These are phyloP conservation scores for Montipora efflorescens DNA, from an alignment of 64 coral and sea anemone species.

Conservation along the genomic window DNA sequence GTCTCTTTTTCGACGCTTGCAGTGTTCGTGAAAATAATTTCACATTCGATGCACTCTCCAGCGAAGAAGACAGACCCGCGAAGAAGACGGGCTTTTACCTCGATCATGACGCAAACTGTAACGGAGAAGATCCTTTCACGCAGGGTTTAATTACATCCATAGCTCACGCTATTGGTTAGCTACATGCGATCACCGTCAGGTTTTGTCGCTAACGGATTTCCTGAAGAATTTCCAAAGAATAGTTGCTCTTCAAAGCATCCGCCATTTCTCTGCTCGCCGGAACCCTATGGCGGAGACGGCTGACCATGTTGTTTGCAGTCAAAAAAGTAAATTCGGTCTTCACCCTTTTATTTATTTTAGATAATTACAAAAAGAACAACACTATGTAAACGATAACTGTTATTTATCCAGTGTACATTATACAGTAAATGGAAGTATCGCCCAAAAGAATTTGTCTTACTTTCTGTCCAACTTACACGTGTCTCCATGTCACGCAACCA, in stretches of 20 bases:
- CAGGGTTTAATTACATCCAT: slow-evolving; percentile 11
- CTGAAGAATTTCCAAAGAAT: slow-evolving; percentile 33
- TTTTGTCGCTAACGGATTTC: slow-evolving; percentile 3
- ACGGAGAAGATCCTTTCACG: background rate
- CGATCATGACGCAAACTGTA: slow-evolving; percentile 82
- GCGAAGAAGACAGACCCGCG: slow-evolving; percentile 94
- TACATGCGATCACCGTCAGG: background rate
- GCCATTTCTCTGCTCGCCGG: slow-evolving; percentile 11
- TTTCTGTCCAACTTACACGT: too few species aligned
- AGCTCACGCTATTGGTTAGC: background rate
- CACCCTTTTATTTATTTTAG: too few species aligned
- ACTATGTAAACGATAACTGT: too few species aligned
- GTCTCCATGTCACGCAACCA: too few species aligned
- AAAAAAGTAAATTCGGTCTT: too few species aligned
- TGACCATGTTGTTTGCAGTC: background rate
- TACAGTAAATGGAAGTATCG: too few species aligned
- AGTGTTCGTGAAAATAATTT: slow-evolving; percentile 91
- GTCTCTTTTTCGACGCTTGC: slow-evolving; percentile 15
- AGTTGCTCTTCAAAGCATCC: background rate
- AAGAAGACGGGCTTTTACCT: slow-evolving; percentile 86
- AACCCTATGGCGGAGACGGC: background rate
- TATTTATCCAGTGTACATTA: too few species aligned
- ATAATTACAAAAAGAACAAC: too few species aligned
- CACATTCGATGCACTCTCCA: slow-evolving; percentile 90
- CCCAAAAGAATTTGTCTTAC: too few species aligned